Conservation (phyloP, 2,797 vertebrate genomes). For the Danio choprae region DNA sequence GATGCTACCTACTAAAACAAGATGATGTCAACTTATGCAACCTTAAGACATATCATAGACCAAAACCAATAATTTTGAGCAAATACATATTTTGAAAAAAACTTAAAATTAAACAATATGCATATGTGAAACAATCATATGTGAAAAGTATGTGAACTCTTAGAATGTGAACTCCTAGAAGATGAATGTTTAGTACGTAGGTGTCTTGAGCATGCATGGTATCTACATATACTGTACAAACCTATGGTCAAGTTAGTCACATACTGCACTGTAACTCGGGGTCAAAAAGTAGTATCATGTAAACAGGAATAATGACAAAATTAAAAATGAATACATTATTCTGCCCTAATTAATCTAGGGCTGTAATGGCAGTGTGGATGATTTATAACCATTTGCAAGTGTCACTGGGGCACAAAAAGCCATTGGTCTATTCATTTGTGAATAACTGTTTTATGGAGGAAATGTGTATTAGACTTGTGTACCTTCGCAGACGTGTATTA, state of each 20-base stretch:
- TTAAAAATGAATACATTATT: neutral
- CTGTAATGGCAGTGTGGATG: neutral
- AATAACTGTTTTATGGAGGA: neutral
- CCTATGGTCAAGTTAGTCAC: neutral
- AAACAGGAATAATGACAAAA: neutral
- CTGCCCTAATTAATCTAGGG: neutral
- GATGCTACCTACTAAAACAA: too few species aligned
- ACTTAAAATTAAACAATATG: too few species aligned
- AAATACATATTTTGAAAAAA: too few species aligned
- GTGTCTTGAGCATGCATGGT: too few species aligned
- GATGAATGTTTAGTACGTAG: too few species aligned
- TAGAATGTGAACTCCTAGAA: too few species aligned
- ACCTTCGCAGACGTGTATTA: neutral
- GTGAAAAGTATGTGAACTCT: too few species aligned
- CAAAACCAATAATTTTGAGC: too few species aligned
- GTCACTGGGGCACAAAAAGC: neutral
- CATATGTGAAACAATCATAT: too few species aligned
- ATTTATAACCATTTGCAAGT: neutral
- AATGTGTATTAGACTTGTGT: neutral
- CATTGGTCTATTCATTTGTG: neutral
- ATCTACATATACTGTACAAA: too few species aligned
- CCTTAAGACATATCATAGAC: too few species aligned
- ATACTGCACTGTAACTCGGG: neutral
- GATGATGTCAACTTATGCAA: too few species aligned
- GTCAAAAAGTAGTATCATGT: constrained; percentile 1